A percentile compares a stretch with the other conserved stretches of the same genome.
phyloP scores from a whole-genome alignment of 2,888 invertebrate genomes.

The Alloscopus bannaensis region DNA sequence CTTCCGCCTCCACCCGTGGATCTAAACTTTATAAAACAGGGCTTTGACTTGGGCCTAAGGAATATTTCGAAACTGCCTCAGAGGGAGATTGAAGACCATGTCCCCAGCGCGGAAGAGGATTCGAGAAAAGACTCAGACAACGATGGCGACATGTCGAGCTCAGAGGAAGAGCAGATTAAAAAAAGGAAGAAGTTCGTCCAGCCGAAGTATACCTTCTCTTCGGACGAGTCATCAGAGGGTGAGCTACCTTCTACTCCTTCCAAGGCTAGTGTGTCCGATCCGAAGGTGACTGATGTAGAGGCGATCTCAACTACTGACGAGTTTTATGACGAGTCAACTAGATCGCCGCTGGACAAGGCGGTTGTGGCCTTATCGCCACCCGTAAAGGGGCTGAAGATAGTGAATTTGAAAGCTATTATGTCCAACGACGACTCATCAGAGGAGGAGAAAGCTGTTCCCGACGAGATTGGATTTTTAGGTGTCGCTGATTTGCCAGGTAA shows the following conservation, averaged over 20 bases:
- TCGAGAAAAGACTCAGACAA: constrained; percentile 69
- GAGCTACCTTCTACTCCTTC: constrained; percentile 44
- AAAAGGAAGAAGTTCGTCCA: constrained; percentile 1
- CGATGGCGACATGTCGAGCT: constrained; percentile 45
- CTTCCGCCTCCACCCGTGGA: constrained; percentile 5
- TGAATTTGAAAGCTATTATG: constrained; percentile 34
- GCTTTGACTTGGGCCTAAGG: constrained; percentile 82
- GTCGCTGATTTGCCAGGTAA: constrained; percentile 41
- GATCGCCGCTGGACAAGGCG: constrained; percentile 3
- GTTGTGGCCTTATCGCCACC: constrained; percentile 29
- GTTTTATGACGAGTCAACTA: constrained; percentile 28
- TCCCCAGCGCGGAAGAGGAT: constrained; percentile 85
- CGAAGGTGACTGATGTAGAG: constrained; percentile 39
- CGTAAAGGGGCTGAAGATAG: too few relatives aligned
- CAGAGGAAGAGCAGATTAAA: constrained; percentile 38
- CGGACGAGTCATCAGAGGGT: constrained; percentile 43
- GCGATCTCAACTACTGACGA: constrained; percentile 49
- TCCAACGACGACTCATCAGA: constrained; percentile 49
- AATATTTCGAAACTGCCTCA: constrained; percentile 96
- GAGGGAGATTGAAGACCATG: constrained; percentile 84
- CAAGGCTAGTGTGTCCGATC: constrained; percentile 27
- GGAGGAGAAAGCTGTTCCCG: constrained; percentile 25
- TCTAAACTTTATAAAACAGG: constrained; percentile 75
- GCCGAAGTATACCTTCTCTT: constrained; percentile 25
- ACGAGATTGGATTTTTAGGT: constrained; percentile 52